phyloP scores from a whole-genome alignment of 2,888 invertebrate genomes.

The Ophion slaviceki region DNA sequence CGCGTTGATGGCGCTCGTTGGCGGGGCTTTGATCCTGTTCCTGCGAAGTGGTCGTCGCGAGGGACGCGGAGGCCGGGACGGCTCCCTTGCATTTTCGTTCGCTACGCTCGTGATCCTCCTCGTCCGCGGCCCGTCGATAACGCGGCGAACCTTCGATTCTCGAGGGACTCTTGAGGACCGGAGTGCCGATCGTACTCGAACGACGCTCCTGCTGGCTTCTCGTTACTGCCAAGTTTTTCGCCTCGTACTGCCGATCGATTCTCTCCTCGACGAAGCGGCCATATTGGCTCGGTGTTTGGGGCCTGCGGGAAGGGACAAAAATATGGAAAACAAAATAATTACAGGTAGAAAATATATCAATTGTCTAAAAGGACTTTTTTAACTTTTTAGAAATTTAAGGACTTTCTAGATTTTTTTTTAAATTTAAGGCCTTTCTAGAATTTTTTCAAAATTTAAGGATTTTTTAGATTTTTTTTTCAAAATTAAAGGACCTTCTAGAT shows the following conservation, averaged over 20 bases:
- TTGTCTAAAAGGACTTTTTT: not conserved
- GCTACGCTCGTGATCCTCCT: conserved; percentile 1
- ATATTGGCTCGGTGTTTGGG: conserved; percentile 77
- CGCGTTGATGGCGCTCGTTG: conserved; percentile 4
- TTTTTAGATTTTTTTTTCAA: too few species aligned
- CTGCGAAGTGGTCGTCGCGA: not conserved
- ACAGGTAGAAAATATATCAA: not conserved
- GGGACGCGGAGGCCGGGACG: not conserved
- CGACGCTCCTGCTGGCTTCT: conserved; percentile 53
- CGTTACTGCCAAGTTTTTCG: not conserved
- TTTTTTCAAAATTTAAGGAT: too few species aligned
- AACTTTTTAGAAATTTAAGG: too few species aligned
- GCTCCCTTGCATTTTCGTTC: conserved; percentile 32
- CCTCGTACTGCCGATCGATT: conserved; percentile 66
- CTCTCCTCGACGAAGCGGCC: conserved; percentile 77
- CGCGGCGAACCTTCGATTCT: conserved; percentile 49
- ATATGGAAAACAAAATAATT: not conserved
- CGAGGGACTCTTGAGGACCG: conserved; percentile 49
- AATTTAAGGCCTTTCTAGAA: too few species aligned
- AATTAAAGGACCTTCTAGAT: too few species aligned
- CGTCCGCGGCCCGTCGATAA: conserved; percentile 30
- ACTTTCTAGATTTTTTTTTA: too few species aligned
- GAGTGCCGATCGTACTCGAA: not conserved
- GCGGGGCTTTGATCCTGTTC: conserved; percentile 1
- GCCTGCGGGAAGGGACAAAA: conserved; percentile 49